Evolutionary conservation across 92 coral and sea anemone species (phyloP).

Genomic region (Pocillopora grandis): DNA sequence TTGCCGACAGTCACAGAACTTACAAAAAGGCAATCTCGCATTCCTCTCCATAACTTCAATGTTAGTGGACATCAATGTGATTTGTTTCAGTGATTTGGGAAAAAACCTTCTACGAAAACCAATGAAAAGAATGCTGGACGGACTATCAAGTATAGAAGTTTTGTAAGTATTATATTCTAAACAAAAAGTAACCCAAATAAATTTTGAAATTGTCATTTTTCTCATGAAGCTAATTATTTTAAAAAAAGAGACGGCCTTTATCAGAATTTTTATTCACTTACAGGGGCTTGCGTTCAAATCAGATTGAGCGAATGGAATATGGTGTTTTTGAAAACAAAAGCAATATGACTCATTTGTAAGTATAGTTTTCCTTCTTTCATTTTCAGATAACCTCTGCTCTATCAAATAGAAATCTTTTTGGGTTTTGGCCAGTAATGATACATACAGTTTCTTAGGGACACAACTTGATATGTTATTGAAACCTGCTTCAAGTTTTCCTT

Average conservation of each 20-base stretch:
- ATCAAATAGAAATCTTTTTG: no score
- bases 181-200: background rate
- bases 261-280: background rate
- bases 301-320: conserved; percentile 9
- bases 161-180: conserved; percentile 4
- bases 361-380: background rate
- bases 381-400: no score
- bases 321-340: conserved; percentile 17
- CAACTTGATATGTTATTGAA: no score
- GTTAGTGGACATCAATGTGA: background rate
- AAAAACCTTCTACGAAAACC: conserved; percentile 2
- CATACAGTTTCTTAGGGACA: no score
- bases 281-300: conserved; percentile 27
- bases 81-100: conserved; percentile 22
- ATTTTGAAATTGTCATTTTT: background rate
- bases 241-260: background rate
- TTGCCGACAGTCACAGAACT: no score
- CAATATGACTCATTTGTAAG: conserved; percentile 27
- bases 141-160: conserved; percentile 18
- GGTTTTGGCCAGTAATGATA: no score
- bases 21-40: no score
- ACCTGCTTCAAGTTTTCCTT: no score
- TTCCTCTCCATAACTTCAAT: no score
- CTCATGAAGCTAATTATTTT: background rate
- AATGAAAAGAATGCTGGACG: background rate